Evolutionary conservation across 1,140 invertebrate genomes (phyloP).

Genomic region (Drosophila teissieri): DNA sequence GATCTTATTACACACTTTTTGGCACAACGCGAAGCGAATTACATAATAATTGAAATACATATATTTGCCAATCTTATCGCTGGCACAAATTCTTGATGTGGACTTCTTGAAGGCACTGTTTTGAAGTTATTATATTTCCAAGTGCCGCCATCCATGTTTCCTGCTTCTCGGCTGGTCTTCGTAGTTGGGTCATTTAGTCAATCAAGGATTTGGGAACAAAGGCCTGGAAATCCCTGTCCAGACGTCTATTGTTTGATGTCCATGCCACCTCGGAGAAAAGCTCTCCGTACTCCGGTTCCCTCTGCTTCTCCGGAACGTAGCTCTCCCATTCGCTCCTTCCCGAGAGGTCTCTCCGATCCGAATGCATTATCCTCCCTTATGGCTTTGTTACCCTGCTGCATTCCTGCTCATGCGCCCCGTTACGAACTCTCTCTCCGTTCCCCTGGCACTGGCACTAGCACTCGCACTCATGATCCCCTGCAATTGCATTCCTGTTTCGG

Average conservation of each 20-base stretch:
- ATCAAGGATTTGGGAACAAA: conserved; percentile 52
- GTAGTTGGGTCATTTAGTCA: conserved; percentile 51
- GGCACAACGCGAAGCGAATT: no score
- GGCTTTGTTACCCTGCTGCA: conserved; percentile 27
- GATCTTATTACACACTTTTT: no score
- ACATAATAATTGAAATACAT: no score
- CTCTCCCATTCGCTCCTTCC: not conserved
- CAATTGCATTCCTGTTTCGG: conserved; percentile 75
- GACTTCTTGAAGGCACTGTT: not conserved
- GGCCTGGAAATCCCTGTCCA: conserved; percentile 25
- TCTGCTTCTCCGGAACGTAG: not conserved
- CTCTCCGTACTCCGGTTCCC: conserved; percentile 7
- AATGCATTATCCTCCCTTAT: conserved; percentile 44
- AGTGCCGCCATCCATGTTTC: conserved; percentile 16
- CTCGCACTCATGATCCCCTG: conserved; percentile 33
- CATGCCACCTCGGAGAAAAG: conserved; percentile 30
- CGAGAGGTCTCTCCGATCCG: conserved; percentile 1
- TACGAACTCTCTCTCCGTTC: conserved; percentile 29
- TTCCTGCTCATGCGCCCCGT: conserved; percentile 19
- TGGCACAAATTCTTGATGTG: not conserved
- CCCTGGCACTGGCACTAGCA: conserved; percentile 11
- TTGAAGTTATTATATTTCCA: not conserved
- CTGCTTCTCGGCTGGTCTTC: conserved; percentile 11
- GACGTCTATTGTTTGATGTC: conserved; percentile 40
- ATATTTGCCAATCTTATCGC: no score